Evolutionary conservation across 2,888 invertebrate genomes (phyloP).

Genomic region (Deroplatys truncata): DNA sequence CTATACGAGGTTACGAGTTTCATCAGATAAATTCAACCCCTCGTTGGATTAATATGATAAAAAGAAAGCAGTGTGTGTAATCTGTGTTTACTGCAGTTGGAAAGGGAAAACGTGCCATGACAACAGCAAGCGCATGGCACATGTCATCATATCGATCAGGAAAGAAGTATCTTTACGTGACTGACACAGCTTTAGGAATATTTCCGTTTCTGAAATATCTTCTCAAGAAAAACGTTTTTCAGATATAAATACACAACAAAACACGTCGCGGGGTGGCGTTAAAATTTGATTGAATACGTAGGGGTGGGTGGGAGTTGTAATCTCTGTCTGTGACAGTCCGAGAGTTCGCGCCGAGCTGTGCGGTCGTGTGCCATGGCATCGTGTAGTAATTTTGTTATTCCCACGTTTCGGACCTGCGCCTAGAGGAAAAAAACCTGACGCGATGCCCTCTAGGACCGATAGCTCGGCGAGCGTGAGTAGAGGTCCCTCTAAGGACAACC

Average conservation of each 20-base stretch:
- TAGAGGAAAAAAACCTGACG: conserved; percentile 37
- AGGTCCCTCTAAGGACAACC: background rate
- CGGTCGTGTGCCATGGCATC: background rate
- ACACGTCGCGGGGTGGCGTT: background rate
- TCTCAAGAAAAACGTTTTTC: background rate
- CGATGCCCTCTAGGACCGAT: background rate
- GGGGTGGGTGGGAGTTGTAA: no score
- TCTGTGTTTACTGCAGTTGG: no score
- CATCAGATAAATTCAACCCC: no score
- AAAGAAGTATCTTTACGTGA: background rate
- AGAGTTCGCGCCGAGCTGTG: background rate
- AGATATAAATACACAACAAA: background rate
- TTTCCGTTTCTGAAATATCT: background rate
- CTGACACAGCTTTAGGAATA: background rate
- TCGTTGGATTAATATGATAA: no score
- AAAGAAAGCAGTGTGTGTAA: no score
- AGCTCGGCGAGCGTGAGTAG: background rate
- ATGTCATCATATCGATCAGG: background rate
- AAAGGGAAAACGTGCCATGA: background rate
- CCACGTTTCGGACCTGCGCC: conserved; percentile 36
- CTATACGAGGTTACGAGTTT: no score
- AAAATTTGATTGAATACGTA: background rate
- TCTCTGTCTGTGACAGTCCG: background rate
- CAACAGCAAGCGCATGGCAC: background rate
- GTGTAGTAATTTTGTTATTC: background rate